Evolutionary conservation across 30 jellyfish, hydroid and myxozoan genomes (phyloP).

Genomic region (Aurelia aurita complex sp. Pacific): DNA sequence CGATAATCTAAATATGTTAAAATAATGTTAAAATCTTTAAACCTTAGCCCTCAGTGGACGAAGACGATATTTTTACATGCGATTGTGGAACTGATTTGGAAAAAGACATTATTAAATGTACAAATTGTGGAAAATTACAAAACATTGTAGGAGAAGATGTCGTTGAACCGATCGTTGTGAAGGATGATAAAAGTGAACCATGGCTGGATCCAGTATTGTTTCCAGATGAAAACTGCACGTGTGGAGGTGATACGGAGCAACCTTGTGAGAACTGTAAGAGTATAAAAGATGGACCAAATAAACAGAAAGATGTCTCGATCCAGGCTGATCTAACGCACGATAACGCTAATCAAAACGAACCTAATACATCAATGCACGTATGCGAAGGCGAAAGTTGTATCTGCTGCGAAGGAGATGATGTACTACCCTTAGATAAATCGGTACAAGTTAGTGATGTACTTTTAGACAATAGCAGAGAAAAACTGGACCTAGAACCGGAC

Average conservation of each 20-base stretch:
- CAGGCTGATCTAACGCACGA: slow-evolving; percentile 51
- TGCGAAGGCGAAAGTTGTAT: slow-evolving; percentile 69
- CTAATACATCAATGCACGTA: slow-evolving; percentile 39
- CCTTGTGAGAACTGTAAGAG: slow-evolving; percentile 11
- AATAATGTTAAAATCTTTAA: neutral
- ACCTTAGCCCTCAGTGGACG: slow-evolving; percentile 48
- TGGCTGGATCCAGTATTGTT: slow-evolving; percentile 49
- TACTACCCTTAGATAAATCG: slow-evolving; percentile 55
- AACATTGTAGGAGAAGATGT: slow-evolving; percentile 36
- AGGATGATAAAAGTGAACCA: slow-evolving; percentile 50
- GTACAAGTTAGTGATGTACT: slow-evolving; percentile 67
- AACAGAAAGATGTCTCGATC: slow-evolving; percentile 19
- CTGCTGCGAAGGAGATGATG: slow-evolving; percentile 47
- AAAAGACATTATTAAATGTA: slow-evolving; percentile 20
- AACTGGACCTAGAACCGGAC: neutral
- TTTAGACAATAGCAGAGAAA: slow-evolving; percentile 16
- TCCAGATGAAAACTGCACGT: slow-evolving; percentile 40
- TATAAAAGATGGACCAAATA: too few species aligned
- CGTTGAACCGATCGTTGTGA: slow-evolving; percentile 47
- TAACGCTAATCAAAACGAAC: neutral
- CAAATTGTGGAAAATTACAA: slow-evolving; percentile 23
- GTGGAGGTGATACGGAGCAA: slow-evolving; percentile 2
- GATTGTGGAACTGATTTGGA: slow-evolving; percentile 31
- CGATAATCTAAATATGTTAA: too few species aligned
- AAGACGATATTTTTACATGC: slow-evolving; percentile 25